These are phyloP conservation scores for Petaurus breviceps DNA, from an alignment of 2,113 vertebrate genomes.

Conservation along the genomic window DNA sequence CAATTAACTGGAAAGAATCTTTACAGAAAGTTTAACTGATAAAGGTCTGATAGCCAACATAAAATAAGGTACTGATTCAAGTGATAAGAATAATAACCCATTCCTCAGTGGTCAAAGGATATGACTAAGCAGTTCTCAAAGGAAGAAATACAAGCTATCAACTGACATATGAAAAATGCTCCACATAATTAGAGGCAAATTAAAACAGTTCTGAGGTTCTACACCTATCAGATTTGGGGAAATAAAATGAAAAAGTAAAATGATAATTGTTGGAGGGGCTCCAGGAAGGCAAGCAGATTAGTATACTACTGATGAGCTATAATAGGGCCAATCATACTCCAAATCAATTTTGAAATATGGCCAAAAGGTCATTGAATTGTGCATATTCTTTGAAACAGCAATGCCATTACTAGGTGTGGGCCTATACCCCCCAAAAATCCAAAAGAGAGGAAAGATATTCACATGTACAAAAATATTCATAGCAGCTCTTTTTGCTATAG, in stretches of 20 bases:
- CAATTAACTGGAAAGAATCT: background rate
- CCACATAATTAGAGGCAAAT: background rate
- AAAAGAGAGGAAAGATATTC: background rate
- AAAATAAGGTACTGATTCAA: background rate
- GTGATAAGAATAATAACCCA: background rate
- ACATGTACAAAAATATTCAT: background rate
- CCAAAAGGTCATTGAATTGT: background rate
- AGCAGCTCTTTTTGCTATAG: background rate
- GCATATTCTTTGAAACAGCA: background rate
- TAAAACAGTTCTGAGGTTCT: background rate
- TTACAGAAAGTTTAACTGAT: background rate
- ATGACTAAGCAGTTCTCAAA: background rate
- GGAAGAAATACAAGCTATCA: background rate
- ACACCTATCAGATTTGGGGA: background rate
- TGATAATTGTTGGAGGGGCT: background rate
- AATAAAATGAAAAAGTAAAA: background rate
- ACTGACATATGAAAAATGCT: background rate
- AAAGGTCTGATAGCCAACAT: background rate
- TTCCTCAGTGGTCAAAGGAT: background rate
- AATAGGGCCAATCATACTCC: background rate
- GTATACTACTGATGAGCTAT: background rate
- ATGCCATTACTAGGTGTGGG: background rate
- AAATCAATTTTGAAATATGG: background rate
- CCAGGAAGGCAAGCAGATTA: background rate
- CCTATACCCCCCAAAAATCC: background rate